Evolutionary conservation across 2,113 vertebrate genomes (phyloP), one percentile per base, ranked within the genome.

Genomic region (Brachyhypopomus gauderio): DNA sequence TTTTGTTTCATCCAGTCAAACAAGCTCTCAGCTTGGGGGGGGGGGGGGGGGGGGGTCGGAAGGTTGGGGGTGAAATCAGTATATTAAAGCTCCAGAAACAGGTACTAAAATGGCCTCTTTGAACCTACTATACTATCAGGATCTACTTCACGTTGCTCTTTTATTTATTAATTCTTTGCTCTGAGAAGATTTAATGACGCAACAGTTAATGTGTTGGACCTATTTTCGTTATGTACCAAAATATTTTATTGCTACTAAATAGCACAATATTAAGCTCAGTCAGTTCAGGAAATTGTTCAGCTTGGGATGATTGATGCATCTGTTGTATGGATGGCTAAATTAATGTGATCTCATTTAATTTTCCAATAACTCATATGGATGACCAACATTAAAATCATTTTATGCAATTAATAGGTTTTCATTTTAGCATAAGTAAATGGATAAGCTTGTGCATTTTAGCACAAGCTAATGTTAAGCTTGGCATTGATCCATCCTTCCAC

Each of bases 61-160:
- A n/a, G 11, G 87, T 89, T 86, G 84, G 91, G 88, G 86, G 76
- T 90, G 81, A 88, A 91, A 89, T 92, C 91, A 88, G 85, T 92
- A 87, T 92, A 87, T 90, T 88, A 89, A 89, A 88, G 86, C 84
- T 85, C 70, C 62, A 78, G 85, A 84, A 86, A 67, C 80, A 83
- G 88, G 83, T 81, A 75, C 82, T 78, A 84, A 70, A 41, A 9
- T n/a, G 38, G 19, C 66, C 19, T 38, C 12, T 34, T 36, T 69
- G 20, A 69, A 38, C 34, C 20, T 70, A 70, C 6, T 70, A 6
- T 67, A 20, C 19, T 38, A 38, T 22, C 4, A 11, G 9, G 1
- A 30, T 3, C 23, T 64, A 64, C 17, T 36, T 36, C 14, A 34
- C 16, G 4, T 34, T 67, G 16, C 30, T 34, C 62, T 64, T 64